Base-by-base conservation (phyloP, 2,113 vertebrate genomes). In the Oceanodroma tethys region DNA sequence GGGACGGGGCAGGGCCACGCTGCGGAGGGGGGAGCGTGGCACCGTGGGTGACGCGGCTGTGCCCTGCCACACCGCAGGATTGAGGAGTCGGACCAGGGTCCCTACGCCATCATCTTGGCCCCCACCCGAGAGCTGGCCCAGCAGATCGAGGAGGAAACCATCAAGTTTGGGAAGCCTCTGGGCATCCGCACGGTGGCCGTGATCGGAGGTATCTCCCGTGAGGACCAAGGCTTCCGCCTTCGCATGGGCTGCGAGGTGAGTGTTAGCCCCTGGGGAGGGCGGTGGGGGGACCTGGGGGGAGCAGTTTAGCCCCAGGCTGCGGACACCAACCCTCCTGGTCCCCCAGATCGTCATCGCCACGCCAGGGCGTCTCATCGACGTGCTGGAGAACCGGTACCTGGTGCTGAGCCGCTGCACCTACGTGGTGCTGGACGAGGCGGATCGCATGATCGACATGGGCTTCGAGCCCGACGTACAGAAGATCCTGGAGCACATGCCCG, bases 361-460 rank as follows among this genome's bases (percentile, higher is more conserved):
- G 0, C 99, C 99, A 0, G 99, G 99, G 4, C 99, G 99, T 97
- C 98, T 99, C 88, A 99, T 99, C 4, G 99, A 99, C 0, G 99
- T 99, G 78, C 95, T 99, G 96, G 99, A 99, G 98, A 99, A 99
- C 94, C 98, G 99, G 5, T 99, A 99, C 98, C 97, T 99, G 93
- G 99, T 99, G 70, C 97, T 99, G 94, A 99, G 99, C 97, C 99
- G 99, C 94, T 99, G 99, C 92, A 99, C 99, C 11, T 99, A 99
- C 16, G 99, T 99, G 96, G 99, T 99, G 88, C 98, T 99, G 78
- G 99, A 99, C 7, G 99, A 99, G 97, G 99, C 99, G 0, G 99
- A 99, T 29, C 98, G 99, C 79, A 99, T 99, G 99, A 99, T 99
- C 45, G 99, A 99, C 97, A 99, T 99, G 99, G 99, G 99, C 94